phyloP scores from a whole-genome alignment of 1,140 invertebrate genomes.

The Apocrypta bakeri region DNA sequence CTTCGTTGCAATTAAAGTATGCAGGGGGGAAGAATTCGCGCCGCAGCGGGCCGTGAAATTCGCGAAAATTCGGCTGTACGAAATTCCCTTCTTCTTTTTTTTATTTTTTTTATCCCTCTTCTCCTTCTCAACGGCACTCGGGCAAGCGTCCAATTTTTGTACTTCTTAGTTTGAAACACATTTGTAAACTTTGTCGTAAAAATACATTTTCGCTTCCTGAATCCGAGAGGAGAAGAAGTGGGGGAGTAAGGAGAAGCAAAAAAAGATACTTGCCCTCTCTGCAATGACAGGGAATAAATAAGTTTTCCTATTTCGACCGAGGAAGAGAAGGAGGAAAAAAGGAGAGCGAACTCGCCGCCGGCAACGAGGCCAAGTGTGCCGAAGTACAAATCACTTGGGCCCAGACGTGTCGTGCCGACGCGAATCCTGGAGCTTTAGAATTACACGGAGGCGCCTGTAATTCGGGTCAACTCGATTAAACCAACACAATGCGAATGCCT shows the following conservation, averaged over 20 bases:
- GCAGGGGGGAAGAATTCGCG: conserved; percentile 1
- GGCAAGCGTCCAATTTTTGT: conserved; percentile 51
- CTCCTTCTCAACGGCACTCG: conserved; percentile 16
- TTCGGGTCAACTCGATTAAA: conserved; percentile 44
- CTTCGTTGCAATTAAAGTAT: conserved; percentile 9
- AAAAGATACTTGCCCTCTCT: neutral
- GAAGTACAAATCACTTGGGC: conserved; percentile 48
- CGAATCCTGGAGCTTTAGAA: conserved; percentile 31
- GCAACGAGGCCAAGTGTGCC: conserved; percentile 46
- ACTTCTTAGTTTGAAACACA: conserved; percentile 47
- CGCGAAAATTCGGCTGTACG: conserved; percentile 29
- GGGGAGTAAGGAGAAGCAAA: neutral
- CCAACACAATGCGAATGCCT: conserved; percentile 35
- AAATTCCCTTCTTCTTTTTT: neutral
- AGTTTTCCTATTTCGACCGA: conserved; percentile 43
- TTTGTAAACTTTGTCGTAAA: conserved; percentile 51
- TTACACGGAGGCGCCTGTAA: conserved; percentile 27
- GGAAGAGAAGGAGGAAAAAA: neutral
- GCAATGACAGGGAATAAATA: conserved; percentile 42
- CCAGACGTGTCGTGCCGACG: conserved; percentile 27
- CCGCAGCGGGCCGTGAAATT: conserved; percentile 44
- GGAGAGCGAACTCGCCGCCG: neutral
- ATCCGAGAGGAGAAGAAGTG: conserved; percentile 20
- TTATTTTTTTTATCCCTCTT: conserved; percentile 28
- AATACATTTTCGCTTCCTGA: conserved; percentile 51